phyloP scores from a whole-genome alignment of 2,888 invertebrate species.

The Melangyna quadrimaculata region DNA sequence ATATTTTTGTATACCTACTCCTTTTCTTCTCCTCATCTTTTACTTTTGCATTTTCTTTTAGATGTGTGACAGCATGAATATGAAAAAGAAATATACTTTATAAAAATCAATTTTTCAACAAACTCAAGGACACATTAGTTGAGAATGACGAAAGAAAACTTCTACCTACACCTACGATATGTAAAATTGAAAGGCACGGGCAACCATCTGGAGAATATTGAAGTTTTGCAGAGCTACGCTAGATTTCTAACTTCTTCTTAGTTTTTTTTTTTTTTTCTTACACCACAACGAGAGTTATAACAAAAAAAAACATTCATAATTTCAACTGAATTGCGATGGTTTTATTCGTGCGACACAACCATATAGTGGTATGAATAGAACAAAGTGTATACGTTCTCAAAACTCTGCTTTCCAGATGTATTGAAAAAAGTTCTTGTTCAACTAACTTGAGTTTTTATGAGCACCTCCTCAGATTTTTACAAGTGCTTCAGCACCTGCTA shows the following conservation, averaged over 20 bases:
- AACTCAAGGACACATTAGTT: neutral
- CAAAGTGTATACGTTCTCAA: no score
- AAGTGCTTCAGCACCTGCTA: no score
- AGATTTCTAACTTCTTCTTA: neutral
- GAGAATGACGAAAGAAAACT: neutral
- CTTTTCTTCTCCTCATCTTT: neutral
- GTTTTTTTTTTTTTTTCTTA: no score
- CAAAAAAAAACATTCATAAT: no score
- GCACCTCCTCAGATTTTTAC: no score
- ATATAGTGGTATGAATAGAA: no score
- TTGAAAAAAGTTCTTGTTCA: no score
- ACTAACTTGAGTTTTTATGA: no score
- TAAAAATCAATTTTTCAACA: conserved; percentile 11
- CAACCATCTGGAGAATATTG: neutral
- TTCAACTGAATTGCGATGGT: no score
- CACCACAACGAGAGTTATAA: no score
- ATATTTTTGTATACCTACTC: neutral
- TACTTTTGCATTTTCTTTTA: neutral
- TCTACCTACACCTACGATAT: neutral
- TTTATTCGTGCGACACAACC: no score
- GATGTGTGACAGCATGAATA: neutral
- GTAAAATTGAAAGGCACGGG: neutral
- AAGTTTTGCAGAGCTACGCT: neutral
- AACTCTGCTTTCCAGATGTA: no score
- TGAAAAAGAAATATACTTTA: neutral